Base-by-base conservation (phyloP, 2,888 invertebrate genomes). In the Tanytarsus gracilentus region DNA sequence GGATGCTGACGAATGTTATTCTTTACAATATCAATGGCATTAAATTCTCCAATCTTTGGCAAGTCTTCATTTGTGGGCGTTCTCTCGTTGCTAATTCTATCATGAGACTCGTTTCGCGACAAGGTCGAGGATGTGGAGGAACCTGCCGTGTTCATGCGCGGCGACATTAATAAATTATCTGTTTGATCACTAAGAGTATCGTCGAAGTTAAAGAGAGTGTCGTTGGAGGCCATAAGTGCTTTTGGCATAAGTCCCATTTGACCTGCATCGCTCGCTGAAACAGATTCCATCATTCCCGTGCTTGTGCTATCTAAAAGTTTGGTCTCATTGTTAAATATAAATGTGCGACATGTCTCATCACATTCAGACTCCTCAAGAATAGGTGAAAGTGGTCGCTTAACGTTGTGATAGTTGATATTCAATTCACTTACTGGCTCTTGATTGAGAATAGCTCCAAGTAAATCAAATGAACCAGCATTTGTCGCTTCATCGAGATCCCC, bases 171-270 rank as follows among this genome's bases (percentile, higher is more conserved):
- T 7, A 63, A 30, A 56, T 66, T 65, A 55, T 65, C 65, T 25
- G 27, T 48, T 9, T 27, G 48, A 29, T 66, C 66, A 49, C 65
- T 65, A 11, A 66, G 49, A 16, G 65, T 65, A 61, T 66, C 66
- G 62, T 66, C 66, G 58, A 66, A 65, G 61, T 66, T 66, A 49
- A 66, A 66, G 6, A 66, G 55, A 2, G 66, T 66, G 52, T 66
- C 66, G 61, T 66, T 66, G 25, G 65, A 66, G 25, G 66, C 65
- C 66, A 66, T 66, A 40, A 66, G 36, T 2, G 64, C 61, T 61
- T 66, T 66, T 50, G 64, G 63, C 4, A 66, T 65, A 18, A 27
- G 39, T 21, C 65, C 65, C 64, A 66, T 64, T 11, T 23, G 25
- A n/a, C 21, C 26, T 21, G 64, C 64, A 48, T 64, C 65, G 56